Evolutionary conservation across 2,797 vertebrate species (phyloP).

Genomic region (Ctenopoma kingsleyae): DNA sequence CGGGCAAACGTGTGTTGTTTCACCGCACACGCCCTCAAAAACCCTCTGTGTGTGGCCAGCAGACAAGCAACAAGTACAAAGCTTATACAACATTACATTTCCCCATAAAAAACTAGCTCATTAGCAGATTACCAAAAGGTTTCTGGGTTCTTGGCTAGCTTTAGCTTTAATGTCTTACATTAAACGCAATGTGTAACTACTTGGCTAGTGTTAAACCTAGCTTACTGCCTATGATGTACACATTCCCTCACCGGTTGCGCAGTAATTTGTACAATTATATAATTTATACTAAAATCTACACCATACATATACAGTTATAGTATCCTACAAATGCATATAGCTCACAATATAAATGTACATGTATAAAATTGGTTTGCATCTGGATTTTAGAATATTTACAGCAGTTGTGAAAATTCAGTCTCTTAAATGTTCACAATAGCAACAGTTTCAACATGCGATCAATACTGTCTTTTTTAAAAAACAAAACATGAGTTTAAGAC

Average conservation of each 20-base stretch:
- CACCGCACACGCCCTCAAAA: conserved; percentile 28
- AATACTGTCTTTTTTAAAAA: background rate
- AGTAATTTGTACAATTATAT: too few species aligned
- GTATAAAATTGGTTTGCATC: background rate
- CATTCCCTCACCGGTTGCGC: background rate
- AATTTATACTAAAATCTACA: background rate
- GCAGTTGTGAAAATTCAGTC: background rate
- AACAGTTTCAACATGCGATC: background rate
- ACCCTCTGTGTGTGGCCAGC: conserved; percentile 19
- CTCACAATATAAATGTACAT: background rate
- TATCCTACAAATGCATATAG: background rate
- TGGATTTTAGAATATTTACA: background rate
- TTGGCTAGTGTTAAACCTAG: background rate
- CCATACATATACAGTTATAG: background rate
- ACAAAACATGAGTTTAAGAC: background rate
- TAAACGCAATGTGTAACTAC: background rate
- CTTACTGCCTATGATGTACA: background rate
- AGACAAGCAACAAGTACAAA: conserved; percentile 48
- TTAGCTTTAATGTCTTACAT: background rate
- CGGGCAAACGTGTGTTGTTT: conserved; percentile 35
- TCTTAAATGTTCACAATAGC: background rate
- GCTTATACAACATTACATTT: conserved; percentile 4
- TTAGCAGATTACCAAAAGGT: conserved; percentile 14
- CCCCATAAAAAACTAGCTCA: background rate
- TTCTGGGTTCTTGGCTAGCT: background rate